Base-by-base conservation (phyloP, 2,797 vertebrate genomes). In the Thunnus albacares region DNA sequence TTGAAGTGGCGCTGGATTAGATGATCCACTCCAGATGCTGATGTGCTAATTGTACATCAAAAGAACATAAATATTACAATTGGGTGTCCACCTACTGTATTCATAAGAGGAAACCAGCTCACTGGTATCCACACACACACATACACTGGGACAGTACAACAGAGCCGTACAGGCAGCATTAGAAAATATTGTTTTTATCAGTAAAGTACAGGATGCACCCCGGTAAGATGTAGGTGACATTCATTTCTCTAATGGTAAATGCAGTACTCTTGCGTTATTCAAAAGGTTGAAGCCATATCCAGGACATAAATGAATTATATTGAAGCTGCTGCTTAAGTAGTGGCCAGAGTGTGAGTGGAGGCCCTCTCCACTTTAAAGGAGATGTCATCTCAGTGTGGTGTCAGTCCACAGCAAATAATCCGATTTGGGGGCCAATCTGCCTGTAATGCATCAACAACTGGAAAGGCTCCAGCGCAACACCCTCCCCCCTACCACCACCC, bases 321-420 rank as follows among this genome's bases (percentile, higher is more conserved):
- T 85, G 89, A 81, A 92, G 89, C 86, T 91, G 89, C 89, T 86
- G 90, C 90, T 94, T 92, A 94, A 94, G 93, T 89, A 89, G 91
- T 91, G 91, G 91, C 92, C 90, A 89, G 89, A 92, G 92, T 93
- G 90, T 93, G 91, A 94, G 94, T 84, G 89, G 86, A 93, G 87
- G 91, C 88, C 89, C 89, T 87, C 94, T 94, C 90, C 91, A 92
- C 92, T 94, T 92, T 94, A 94, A 95, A 94, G 94, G 93, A 94
- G 93, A 95, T 94, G 95, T 95, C 94, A 95, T 94, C 91, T 94
- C 88, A 79, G 91, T 92, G 92, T 93, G 90, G 93, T 95, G 94
- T 95, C 94, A 94, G 92, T 93, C 92, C 93, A 87, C 92, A 93
- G 92, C 94, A 95, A 95, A 95, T 95, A 95, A 95, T 95, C 94